phyloP scores from a whole-genome alignment of 2,113 vertebrate species.

The Sebastes schlegelii region DNA sequence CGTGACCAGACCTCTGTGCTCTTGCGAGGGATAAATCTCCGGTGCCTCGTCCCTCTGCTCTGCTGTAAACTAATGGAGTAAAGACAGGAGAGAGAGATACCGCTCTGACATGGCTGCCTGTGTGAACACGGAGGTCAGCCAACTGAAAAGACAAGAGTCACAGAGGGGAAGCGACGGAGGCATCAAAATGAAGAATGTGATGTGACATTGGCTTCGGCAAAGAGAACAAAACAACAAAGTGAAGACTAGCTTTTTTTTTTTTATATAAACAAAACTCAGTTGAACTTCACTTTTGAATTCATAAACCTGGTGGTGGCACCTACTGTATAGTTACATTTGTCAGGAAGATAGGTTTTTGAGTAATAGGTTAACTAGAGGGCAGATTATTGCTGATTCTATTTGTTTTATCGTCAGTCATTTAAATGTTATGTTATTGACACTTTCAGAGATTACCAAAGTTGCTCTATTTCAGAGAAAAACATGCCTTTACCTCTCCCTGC shows the following conservation, averaged over 20 bases:
- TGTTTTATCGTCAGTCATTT: neutral
- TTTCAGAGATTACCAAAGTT: neutral
- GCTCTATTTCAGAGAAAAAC: neutral
- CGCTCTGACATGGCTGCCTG: constrained; percentile 43
- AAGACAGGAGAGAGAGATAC: constrained; percentile 46
- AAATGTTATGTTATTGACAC: neutral
- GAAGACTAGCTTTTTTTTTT: neutral
- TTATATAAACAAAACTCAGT: constrained; percentile 1
- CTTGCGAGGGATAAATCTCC: constrained; percentile 33
- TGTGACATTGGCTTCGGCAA: constrained; percentile 19
- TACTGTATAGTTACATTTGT: neutral
- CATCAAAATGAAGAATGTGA: constrained; percentile 42
- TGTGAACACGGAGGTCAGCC: constrained; percentile 48
- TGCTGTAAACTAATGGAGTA: constrained; percentile 51
- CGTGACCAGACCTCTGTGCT: constrained; percentile 40
- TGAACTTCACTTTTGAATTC: neutral
- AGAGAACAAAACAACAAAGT: constrained; percentile 7
- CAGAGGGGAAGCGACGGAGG: constrained; percentile 28
- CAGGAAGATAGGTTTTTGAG: neutral
- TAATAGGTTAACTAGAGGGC: neutral
- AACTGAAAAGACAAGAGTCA: constrained; percentile 47
- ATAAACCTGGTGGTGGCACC: neutral
- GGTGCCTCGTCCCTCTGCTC: constrained; percentile 22
- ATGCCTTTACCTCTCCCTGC: neutral
- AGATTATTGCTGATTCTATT: neutral